Conservation (phyloP, 2,113 vertebrate species). For the Hippocampus barbouri region DNA sequence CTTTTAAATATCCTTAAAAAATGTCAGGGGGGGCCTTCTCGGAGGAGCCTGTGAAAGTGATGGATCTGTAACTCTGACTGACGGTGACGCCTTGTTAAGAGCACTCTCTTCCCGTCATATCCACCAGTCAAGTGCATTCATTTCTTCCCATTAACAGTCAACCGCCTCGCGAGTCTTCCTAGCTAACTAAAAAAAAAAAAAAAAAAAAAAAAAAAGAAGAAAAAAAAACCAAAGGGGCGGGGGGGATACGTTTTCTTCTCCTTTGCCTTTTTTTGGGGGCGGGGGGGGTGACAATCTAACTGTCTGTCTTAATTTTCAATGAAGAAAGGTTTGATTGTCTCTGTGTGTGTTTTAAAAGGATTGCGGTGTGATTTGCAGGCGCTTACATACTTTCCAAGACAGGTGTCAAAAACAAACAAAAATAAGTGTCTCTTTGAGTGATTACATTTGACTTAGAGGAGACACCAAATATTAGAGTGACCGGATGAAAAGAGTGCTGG, state of each 20-base stretch:
- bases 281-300: constrained; percentile 62
- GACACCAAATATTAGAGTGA: constrained; percentile 63
- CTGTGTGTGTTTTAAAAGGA: constrained; percentile 49
- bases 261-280: constrained; percentile 44
- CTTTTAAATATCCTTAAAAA: constrained; percentile 66
- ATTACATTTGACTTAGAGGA: constrained; percentile 59
- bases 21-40: constrained; percentile 32
- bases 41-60: constrained; percentile 58
- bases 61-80: constrained; percentile 76
- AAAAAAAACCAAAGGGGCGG: constrained; percentile 54
- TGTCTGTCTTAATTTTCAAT: constrained; percentile 68
- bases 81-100: constrained; percentile 77
- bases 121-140: constrained; percentile 69
- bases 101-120: constrained; percentile 75
- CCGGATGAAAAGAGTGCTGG: constrained; percentile 49
- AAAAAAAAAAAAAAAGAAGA: background rate
- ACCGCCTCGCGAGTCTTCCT: constrained; percentile 56
- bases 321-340: constrained; percentile 63
- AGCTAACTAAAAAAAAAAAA: constrained; percentile 16
- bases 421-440: constrained; percentile 51
- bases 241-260: constrained; percentile 42
- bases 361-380: constrained; percentile 37
- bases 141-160: constrained; percentile 73
- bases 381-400: constrained; percentile 61
- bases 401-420: constrained; percentile 59